phyloP scores from a whole-genome alignment of 1,140 invertebrate species.

The Trichoplusia ni region DNA sequence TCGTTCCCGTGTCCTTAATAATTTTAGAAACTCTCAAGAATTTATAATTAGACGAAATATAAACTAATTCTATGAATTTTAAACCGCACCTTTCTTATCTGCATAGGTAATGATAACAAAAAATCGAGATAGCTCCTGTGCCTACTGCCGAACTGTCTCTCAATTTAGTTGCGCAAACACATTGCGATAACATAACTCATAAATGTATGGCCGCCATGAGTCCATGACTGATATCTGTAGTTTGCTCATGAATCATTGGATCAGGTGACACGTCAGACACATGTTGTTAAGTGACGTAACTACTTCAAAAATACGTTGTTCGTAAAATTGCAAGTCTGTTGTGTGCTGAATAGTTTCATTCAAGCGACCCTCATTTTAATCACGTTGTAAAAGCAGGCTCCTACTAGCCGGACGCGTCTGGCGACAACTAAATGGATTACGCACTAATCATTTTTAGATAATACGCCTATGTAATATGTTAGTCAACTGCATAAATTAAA shows the following conservation, averaged over 20 bases:
- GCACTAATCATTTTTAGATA: constrained; percentile 49
- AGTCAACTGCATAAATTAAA: constrained; percentile 56
- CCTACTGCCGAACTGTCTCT: background rate
- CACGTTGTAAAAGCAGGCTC: constrained; percentile 21
- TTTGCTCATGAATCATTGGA: constrained; percentile 12
- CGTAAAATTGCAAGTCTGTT: constrained; percentile 6
- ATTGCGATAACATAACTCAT: no score
- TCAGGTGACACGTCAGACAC: constrained; percentile 9
- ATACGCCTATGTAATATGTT: constrained; percentile 43
- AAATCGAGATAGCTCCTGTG: background rate
- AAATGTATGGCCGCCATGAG: no score
- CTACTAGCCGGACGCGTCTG: constrained; percentile 28
- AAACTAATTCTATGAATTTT: no score
- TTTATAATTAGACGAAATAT: no score
- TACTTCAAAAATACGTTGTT: constrained; percentile 14
- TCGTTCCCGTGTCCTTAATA: no score
- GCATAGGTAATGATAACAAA: constrained; percentile 8
- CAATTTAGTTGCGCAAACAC: background rate
- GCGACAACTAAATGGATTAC: constrained; percentile 43
- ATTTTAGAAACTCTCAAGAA: no score
- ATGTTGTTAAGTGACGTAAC: constrained; percentile 15
- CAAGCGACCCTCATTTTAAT: constrained; percentile 19
- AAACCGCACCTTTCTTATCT: constrained; percentile 13
- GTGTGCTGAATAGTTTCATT: background rate
- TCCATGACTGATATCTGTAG: constrained; percentile 6